Conservation (phyloP, 2,113 vertebrate species). For the Desmodus rotundus region DNA sequence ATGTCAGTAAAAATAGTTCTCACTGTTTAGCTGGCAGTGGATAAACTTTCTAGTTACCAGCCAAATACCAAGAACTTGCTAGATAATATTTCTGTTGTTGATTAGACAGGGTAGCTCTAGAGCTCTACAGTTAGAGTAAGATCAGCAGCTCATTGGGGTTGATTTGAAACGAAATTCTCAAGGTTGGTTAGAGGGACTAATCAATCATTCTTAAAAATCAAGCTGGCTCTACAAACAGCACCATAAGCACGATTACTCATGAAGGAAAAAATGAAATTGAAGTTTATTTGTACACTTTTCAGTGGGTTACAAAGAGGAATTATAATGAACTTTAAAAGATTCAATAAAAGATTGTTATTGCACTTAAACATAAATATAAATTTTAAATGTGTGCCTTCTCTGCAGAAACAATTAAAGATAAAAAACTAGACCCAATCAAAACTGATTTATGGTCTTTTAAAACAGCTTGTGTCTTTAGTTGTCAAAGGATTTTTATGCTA, state of each 20-base stretch:
- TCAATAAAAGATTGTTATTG: neutral
- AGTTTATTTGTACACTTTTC: neutral
- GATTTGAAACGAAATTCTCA: conserved; percentile 5
- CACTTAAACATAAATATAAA: neutral
- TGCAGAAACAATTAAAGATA: neutral
- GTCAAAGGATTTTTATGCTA: neutral
- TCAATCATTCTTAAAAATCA: neutral
- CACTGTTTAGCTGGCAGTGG: neutral
- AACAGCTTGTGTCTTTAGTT: neutral
- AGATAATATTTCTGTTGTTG: conserved; percentile 19
- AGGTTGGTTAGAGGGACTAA: neutral
- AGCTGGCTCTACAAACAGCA: neutral
- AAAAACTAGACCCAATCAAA: neutral
- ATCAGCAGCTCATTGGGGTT: neutral
- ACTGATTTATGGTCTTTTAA: neutral
- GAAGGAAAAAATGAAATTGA: neutral
- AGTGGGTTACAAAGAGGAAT: neutral
- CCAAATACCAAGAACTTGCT: neutral
- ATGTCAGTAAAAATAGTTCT: conserved; percentile 43
- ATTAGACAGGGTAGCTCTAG: neutral
- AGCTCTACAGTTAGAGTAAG: neutral
- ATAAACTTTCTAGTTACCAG: conserved; percentile 18
- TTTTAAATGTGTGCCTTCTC: neutral
- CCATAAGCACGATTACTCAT: neutral
- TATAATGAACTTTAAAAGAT: neutral